phyloP scores from a whole-genome alignment of 2,888 invertebrate genomes.

The Stenichneumon culpator region DNA sequence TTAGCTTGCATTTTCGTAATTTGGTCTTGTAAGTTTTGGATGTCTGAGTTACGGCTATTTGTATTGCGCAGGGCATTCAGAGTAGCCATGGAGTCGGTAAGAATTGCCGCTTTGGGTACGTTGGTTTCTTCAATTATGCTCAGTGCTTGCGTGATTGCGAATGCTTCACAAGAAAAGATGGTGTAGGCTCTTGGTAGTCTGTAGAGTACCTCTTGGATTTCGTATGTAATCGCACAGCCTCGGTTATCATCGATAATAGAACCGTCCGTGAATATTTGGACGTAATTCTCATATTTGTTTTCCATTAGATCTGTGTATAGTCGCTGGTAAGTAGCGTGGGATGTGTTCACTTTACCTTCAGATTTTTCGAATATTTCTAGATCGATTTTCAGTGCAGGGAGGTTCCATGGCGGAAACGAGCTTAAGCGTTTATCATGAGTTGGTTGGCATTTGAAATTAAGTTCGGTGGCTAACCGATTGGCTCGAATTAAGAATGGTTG shows the following conservation, averaged over 20 bases:
- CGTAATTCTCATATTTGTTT: not conserved
- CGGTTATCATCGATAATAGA: not conserved
- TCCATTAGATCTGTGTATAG: not conserved
- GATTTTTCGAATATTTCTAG: not conserved
- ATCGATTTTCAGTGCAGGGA: not conserved
- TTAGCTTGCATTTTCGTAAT: not conserved
- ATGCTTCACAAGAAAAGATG: not conserved
- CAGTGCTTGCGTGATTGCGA: not conserved
- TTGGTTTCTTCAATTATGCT: not conserved
- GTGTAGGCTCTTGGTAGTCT: not conserved
- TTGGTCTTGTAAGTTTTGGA: conserved; percentile 1
- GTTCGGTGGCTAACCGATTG: not conserved
- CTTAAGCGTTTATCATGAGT: not conserved
- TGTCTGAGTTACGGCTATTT: not conserved
- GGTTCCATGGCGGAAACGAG: not conserved
- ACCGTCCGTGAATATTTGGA: not conserved
- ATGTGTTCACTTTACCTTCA: not conserved
- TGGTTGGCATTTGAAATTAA: not conserved
- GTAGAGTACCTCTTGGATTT: not conserved
- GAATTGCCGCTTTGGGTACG: not conserved
- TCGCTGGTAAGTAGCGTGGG: not conserved
- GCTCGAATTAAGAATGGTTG: not conserved
- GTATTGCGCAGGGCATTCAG: not conserved
- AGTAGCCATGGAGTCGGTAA: not conserved
- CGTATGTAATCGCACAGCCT: not conserved